A percentile compares a stretch with the other conserved stretches of the same genome.
These are phyloP conservation scores for Melanogrammus aeglefinus DNA, from an alignment of 2,797 vertebrate species.

Conservation along the genomic window DNA sequence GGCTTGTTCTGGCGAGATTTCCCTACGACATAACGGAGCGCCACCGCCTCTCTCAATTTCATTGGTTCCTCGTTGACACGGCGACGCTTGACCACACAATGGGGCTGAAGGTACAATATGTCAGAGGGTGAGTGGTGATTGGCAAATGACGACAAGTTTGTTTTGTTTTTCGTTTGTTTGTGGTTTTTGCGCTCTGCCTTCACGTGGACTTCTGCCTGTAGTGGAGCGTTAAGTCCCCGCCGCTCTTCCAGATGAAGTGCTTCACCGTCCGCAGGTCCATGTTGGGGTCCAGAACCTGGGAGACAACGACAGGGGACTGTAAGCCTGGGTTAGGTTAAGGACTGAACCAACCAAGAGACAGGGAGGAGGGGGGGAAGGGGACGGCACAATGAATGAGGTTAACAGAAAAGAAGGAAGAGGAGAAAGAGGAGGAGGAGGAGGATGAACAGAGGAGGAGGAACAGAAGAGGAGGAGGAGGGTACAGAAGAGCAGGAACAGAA, in stretches of 20 bases:
- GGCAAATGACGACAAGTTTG: slow-evolving; percentile 71
- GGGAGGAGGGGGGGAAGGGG: not conserved
- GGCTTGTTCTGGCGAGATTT: slow-evolving; percentile 51
- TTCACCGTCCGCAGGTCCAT: slow-evolving; percentile 99
- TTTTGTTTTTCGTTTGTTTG: slow-evolving; percentile 5
- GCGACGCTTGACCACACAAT: slow-evolving; percentile 60
- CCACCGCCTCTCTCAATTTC: slow-evolving; percentile 56
- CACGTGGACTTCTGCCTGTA: slow-evolving; percentile 98
- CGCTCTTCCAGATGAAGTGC: slow-evolving; percentile 99
- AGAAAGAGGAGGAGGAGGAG: no score
- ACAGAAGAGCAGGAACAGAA: no score
- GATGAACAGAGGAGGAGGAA: no score
- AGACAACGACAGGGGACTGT: not conserved
- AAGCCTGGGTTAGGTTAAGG: not conserved
- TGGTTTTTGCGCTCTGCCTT: slow-evolving; percentile 48
- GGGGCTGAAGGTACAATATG: slow-evolving; percentile 64
- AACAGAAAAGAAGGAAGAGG: no score
- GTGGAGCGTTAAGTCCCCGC: slow-evolving; percentile 96
- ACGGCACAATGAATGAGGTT: not conserved
- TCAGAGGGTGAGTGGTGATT: slow-evolving; percentile 68
- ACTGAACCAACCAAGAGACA: not conserved
- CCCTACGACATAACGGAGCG: slow-evolving; percentile 64
- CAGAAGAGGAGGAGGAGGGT: no score
- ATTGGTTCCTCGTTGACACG: slow-evolving; percentile 69
- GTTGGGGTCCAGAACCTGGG: slow-evolving; percentile 94